A percentile compares a stretch with the other conserved stretches of the same genome.
These are phyloP conservation scores for Cepphus grylle DNA, from an alignment of 2,113 vertebrate genomes.

Conservation along the genomic window DNA sequence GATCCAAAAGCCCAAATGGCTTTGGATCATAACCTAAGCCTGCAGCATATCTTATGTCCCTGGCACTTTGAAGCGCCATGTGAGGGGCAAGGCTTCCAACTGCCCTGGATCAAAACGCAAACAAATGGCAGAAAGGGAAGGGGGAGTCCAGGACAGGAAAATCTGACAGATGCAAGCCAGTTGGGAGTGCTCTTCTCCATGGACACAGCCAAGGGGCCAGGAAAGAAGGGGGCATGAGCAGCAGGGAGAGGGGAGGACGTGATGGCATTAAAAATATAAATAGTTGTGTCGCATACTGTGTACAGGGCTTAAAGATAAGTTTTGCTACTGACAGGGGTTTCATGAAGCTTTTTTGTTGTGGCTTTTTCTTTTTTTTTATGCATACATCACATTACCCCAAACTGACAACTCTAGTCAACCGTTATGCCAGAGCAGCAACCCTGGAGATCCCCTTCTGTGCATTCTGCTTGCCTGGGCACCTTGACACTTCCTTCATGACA, in stretches of 20 bases:
- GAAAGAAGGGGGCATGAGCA: not conserved
- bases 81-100: conserved; percentile 15
- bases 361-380: not conserved
- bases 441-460: conserved; percentile 40
- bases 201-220: not conserved
- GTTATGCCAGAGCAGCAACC: not conserved
- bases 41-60: conserved; percentile 7
- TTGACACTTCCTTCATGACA: conserved; percentile 36
- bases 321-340: not conserved
- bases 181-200: conserved; percentile 15
- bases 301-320: not conserved
- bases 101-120: conserved; percentile 13
- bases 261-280: not conserved
- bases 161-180: conserved; percentile 36
- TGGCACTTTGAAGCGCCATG: not conserved
- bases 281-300: not conserved
- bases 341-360: not conserved
- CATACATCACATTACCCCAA: conserved; percentile 26
- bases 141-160: conserved; percentile 21
- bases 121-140: conserved; percentile 29
- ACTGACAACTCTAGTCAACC: conserved; percentile 46
- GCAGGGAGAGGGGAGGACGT: not conserved
- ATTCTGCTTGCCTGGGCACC: conserved; percentile 58
- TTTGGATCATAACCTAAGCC: conserved; percentile 43
- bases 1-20: conserved; percentile 31